Conservation (phyloP, 2,888 invertebrate genomes). For the Lasioglossum calceatum region DNA sequence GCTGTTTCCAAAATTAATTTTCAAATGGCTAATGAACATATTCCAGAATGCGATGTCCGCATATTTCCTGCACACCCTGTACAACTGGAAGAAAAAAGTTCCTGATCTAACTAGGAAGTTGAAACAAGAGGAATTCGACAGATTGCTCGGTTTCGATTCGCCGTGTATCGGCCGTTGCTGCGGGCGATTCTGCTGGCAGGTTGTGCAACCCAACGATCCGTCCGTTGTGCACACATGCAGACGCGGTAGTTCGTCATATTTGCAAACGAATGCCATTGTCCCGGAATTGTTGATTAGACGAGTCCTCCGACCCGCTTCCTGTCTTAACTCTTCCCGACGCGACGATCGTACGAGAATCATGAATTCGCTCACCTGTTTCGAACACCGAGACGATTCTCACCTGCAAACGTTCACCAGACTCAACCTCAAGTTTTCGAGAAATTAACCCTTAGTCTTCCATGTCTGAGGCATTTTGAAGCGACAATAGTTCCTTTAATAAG, state of each 20-base stretch:
- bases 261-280: slow-evolving; percentile 22
- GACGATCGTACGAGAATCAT: no score
- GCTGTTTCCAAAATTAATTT: background rate
- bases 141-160: slow-evolving; percentile 31
- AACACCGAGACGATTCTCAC: no score
- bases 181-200: slow-evolving; percentile 71
- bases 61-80: background rate
- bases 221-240: slow-evolving; percentile 24
- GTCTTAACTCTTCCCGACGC: slow-evolving; percentile 1
- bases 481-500: no score
- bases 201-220: slow-evolving; percentile 60
- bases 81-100: background rate
- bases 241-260: slow-evolving; percentile 28
- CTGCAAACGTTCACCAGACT: background rate
- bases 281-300: slow-evolving; percentile 26
- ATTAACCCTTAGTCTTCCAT: background rate
- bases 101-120: slow-evolving; percentile 59
- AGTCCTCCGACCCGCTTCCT: slow-evolving; percentile 29
- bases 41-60: background rate
- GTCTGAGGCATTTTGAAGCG: no score
- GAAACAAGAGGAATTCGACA: slow-evolving; percentile 12
- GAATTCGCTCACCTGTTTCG: background rate
- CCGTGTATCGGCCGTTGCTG: slow-evolving; percentile 59
- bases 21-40: background rate
- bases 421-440: background rate